Conservation (phyloP, 2,888 invertebrate species). For the Notodonta ziczac region DNA sequence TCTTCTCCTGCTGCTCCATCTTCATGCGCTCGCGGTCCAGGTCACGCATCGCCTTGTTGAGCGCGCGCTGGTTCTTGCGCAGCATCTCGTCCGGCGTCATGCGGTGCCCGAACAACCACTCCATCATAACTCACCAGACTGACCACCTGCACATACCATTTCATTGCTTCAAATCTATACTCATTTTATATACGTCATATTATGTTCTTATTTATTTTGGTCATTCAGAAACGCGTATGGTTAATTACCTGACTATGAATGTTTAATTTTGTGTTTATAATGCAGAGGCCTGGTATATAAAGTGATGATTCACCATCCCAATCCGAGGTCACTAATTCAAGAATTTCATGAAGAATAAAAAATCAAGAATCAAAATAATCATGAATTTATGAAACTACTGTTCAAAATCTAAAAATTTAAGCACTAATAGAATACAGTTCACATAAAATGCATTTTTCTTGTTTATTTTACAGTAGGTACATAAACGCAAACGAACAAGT, state of each 20-base stretch:
- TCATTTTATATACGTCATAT: neutral
- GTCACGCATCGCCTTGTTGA: slow-evolving; percentile 99
- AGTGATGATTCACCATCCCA: slow-evolving; percentile 54
- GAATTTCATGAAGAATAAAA: no score
- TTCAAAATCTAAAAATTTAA: no score
- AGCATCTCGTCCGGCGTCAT: slow-evolving; percentile 99
- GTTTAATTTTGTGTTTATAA: neutral
- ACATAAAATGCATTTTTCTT: no score
- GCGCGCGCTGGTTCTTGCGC: slow-evolving; percentile 98
- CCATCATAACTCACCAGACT: slow-evolving; percentile 82
- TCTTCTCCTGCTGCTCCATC: slow-evolving; percentile 99
- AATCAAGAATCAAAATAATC: no score
- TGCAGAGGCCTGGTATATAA: slow-evolving; percentile 30
- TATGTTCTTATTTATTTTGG: neutral
- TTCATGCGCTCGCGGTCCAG: slow-evolving; percentile 96
- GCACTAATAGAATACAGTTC: no score
- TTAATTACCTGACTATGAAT: neutral
- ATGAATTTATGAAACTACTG: no score
- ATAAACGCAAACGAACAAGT: no score
- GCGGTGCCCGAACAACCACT: slow-evolving; percentile 98
- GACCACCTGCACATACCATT: neutral
- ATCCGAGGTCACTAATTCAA: slow-evolving; percentile 23
- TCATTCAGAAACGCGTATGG: neutral
- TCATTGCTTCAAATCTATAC: neutral
- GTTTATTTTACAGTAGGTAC: no score